phyloP scores from a whole-genome alignment of 2,113 vertebrate genomes.

The Oryzias javanicus region DNA sequence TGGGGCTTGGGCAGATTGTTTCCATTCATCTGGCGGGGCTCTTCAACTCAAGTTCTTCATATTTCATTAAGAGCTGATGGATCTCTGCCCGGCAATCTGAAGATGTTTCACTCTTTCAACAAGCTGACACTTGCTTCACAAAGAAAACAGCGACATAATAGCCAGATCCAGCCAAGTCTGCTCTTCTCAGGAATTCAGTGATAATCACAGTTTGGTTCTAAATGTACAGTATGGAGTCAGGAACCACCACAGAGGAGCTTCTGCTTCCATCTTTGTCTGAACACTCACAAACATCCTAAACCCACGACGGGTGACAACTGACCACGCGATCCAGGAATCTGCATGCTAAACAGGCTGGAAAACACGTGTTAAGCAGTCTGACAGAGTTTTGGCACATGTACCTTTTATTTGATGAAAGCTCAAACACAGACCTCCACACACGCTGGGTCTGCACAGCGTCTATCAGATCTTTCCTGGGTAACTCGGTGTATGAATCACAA shows the following conservation, averaged over 20 bases:
- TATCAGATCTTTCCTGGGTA: constrained; percentile 5
- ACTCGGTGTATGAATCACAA: neutral
- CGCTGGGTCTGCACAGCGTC: constrained; percentile 7
- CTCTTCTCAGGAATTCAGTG: neutral
- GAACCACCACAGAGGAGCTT: neutral
- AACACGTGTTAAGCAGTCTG: too few species aligned
- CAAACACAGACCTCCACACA: too few species aligned
- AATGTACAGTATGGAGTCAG: neutral
- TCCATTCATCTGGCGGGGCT: constrained; percentile 8
- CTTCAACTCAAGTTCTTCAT: neutral
- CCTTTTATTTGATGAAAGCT: too few species aligned
- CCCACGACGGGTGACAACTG: neutral
- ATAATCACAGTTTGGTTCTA: neutral
- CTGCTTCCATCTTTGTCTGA: neutral
- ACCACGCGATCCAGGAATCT: neutral
- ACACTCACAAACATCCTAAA: neutral
- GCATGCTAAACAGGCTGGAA: neutral
- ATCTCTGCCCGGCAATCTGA: neutral
- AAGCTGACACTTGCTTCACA: neutral
- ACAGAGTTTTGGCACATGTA: too few species aligned
- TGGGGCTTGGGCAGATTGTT: constrained; percentile 38
- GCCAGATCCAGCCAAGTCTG: neutral
- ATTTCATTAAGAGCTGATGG: constrained; percentile 7
- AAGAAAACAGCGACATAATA: neutral
- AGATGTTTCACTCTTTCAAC: neutral